Evolutionary conservation across 2,797 vertebrate genomes (phyloP).

Genomic region (Spinus pinus): DNA sequence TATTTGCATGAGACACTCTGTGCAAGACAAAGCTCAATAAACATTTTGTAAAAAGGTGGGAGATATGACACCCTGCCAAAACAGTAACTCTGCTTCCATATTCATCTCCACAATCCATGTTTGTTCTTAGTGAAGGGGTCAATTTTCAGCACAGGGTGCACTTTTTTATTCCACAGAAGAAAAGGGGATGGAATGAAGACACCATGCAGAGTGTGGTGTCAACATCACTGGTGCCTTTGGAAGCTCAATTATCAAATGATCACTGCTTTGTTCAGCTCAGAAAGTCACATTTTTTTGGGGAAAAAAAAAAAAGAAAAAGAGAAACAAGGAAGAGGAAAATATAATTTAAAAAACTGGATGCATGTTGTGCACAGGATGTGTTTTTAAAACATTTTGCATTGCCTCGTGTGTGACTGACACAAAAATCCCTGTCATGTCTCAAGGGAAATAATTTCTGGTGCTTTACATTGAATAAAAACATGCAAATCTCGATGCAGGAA

Average conservation of each 20-base stretch:
- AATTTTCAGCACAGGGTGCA: not conserved
- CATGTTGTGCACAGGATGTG: not conserved
- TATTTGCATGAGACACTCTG: not conserved
- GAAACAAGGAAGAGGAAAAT: constrained; percentile 12
- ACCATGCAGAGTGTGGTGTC: not conserved
- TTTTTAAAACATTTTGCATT: not conserved
- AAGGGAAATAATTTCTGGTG: not conserved
- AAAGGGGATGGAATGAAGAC: not conserved
- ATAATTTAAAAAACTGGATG: not conserved
- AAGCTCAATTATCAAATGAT: not conserved
- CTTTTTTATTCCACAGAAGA: not conserved
- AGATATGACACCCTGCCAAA: not conserved
- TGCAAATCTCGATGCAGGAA: not conserved
- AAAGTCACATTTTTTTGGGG: not conserved
- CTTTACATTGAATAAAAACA: not conserved
- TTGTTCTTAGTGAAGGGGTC: not conserved
- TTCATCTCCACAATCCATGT: not conserved
- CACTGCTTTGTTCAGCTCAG: not conserved
- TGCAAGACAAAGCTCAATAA: constrained; percentile 1
- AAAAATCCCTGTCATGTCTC: not conserved
- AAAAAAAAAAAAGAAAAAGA: not conserved
- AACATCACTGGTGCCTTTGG: not conserved
- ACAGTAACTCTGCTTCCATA: not conserved
- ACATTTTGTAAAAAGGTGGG: not conserved
- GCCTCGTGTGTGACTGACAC: not conserved